Percentiles rank a stretch among this genome's conserved stretches.
These are phyloP conservation scores for Aphelocoma coerulescens DNA, from an alignment of 2,113 vertebrate genomes.

Conservation along the genomic window DNA sequence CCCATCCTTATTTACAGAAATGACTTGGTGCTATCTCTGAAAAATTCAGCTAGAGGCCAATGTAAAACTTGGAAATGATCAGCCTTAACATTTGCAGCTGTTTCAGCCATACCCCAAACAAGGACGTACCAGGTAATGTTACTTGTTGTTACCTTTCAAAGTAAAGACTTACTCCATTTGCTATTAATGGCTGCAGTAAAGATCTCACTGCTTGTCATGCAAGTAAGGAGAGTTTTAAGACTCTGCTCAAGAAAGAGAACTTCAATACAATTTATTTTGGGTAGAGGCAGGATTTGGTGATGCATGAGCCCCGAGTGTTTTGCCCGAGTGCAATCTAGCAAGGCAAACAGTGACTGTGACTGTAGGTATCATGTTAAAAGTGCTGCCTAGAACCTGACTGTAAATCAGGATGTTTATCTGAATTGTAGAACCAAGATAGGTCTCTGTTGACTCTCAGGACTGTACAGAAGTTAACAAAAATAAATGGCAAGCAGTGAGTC, in stretches of 20 bases:
- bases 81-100: neutral
- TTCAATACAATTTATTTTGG: neutral
- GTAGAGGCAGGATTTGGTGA: neutral
- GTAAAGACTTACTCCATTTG: neutral
- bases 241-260: neutral
- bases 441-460: neutral
- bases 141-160: neutral
- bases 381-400: neutral
- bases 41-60: neutral
- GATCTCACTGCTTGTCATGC: neutral
- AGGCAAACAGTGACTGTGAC: neutral
- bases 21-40: neutral
- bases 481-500: neutral
- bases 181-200: neutral
- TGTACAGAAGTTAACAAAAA: neutral
- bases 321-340: neutral
- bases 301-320: neutral
- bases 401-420: neutral
- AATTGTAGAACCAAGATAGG: neutral
- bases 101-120: neutral
- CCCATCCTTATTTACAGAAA: neutral
- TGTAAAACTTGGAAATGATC: neutral
- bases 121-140: rapidly evolving
- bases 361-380: neutral
- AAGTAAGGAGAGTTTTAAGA: neutral